Evolutionary conservation across 2,888 invertebrate species (phyloP).

Genomic region (Stenoptilia bipunctidactyla): DNA sequence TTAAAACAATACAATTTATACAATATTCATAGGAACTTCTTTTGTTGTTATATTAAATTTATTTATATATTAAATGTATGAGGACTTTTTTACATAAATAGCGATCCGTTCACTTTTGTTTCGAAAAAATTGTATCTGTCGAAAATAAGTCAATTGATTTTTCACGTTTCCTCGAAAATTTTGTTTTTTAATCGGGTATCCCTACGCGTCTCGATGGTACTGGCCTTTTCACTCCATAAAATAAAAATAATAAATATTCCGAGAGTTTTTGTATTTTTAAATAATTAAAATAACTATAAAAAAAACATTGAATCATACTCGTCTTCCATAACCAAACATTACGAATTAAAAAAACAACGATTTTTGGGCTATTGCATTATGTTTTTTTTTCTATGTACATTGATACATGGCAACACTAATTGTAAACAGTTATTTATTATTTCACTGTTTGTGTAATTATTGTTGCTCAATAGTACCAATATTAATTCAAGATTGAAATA

Average conservation of each 20-base stretch:
- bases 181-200: conserved; percentile 44
- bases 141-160: conserved; percentile 28
- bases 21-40: conserved; percentile 71
- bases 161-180: conserved; percentile 64
- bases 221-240: conserved; percentile 48
- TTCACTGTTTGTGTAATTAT: conserved; percentile 13
- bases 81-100: conserved; percentile 69
- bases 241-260: conserved; percentile 36
- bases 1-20: conserved; percentile 70
- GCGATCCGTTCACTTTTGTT: conserved; percentile 62
- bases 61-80: conserved; percentile 68
- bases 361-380: conserved; percentile 70
- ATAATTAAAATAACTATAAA: conserved; percentile 29
- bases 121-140: conserved; percentile 28
- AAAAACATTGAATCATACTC: conserved; percentile 28
- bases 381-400: conserved; percentile 49
- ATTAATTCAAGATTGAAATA: conserved; percentile 65
- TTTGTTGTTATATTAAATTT: conserved; percentile 70
- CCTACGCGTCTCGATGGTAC: conserved; percentile 42
- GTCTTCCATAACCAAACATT: conserved; percentile 34
- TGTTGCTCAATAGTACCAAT: conserved; percentile 29
- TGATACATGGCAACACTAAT: conserved; percentile 28
- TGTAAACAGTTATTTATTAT: conserved; percentile 9
- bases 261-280: conserved; percentile 58
- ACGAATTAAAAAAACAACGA: conserved; percentile 47